phyloP scores from a whole-genome alignment of 2,113 vertebrate species.

The Irena cyanogastra region DNA sequence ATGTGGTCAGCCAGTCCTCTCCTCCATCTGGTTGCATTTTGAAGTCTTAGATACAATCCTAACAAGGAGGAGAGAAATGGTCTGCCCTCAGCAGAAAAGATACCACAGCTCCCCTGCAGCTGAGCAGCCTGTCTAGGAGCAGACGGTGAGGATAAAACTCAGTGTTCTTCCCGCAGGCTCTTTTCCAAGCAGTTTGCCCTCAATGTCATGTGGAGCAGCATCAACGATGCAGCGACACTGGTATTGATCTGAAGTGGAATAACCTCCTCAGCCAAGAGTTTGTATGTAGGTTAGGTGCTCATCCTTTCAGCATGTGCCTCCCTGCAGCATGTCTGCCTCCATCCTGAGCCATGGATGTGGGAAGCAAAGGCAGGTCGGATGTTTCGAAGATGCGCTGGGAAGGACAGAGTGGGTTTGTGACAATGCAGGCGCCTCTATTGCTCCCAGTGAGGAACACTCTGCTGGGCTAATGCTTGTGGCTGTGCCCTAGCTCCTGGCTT shows the following conservation, averaged over 20 bases:
- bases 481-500: background rate
- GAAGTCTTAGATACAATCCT: background rate
- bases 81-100: background rate
- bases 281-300: background rate
- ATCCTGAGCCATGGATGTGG: fast-evolving
- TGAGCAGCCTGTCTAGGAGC: background rate
- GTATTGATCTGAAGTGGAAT: background rate
- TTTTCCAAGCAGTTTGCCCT: background rate
- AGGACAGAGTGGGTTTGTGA: background rate
- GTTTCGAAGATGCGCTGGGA: fast-evolving
- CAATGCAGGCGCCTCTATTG: background rate
- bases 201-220: background rate
- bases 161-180: background rate
- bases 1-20: background rate
- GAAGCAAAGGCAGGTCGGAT: background rate
- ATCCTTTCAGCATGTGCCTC: background rate
- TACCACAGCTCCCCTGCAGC: background rate
- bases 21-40: background rate
- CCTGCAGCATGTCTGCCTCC: background rate
- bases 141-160: slow-evolving; percentile 11
- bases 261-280: background rate
- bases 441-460: fast-evolving
- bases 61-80: background rate
- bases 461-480: background rate
- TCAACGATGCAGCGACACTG: background rate